Conservation (phyloP, 92 coral and sea anemone genomes). For the Ricordea florida region DNA sequence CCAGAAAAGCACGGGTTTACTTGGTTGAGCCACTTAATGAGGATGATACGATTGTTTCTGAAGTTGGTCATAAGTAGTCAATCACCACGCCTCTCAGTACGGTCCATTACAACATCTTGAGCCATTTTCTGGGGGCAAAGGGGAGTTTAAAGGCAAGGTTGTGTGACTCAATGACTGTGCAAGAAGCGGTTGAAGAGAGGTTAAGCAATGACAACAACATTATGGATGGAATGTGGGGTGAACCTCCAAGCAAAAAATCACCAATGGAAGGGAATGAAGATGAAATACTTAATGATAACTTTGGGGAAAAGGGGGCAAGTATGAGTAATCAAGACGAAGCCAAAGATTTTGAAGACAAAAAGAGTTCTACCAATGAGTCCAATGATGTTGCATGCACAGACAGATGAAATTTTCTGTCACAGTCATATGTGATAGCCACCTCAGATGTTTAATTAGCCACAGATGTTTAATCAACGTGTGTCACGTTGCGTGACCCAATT, state of each 20-base stretch:
- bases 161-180: too few species aligned
- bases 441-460: too few species aligned
- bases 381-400: too few species aligned
- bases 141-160: not conserved
- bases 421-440: not conserved
- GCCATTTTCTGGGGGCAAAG: slow-evolving; percentile 31
- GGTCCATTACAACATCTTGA: not conserved
- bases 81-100: not conserved
- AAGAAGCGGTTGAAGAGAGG: too few species aligned
- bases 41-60: slow-evolving; percentile 1
- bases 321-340: not conserved
- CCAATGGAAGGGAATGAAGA: not conserved
- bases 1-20: not conserved
- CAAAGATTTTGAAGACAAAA: not conserved
- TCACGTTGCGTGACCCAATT: too few species aligned
- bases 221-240: too few species aligned
- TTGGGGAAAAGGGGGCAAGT: not conserved
- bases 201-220: too few species aligned
- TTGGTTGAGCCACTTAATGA: slow-evolving; percentile 3
- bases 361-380: too few species aligned
- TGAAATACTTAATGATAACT: not conserved
- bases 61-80: not conserved
- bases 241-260: too few species aligned
- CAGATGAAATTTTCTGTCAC: slow-evolving; percentile 16
- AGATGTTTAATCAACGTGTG: too few species aligned